Base-by-base conservation (phyloP, 2,888 invertebrate species). In the Syrphus vitripennis region DNA sequence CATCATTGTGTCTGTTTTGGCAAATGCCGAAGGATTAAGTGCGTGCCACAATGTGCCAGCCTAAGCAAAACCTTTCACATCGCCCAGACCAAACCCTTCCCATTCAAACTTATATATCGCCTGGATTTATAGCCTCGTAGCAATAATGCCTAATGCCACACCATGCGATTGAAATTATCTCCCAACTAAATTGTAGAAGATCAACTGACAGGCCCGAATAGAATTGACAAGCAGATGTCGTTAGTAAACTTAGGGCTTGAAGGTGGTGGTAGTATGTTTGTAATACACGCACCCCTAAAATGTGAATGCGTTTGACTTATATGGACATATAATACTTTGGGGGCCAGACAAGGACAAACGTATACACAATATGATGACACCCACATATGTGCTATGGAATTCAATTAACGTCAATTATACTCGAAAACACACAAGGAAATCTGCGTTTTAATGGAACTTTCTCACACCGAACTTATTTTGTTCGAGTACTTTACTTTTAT, bases 401-500 rank as follows among this genome's bases (percentile, higher is more conserved):
- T 86, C 86, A 86, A 86, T 86, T 86, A 86, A 86, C 78, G 81
- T 86, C 86, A 86, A 86, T 86, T 86, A 67, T 67, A 78, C 74
- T 78, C 63, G 59, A 78, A 81, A 82, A 82, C 74, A 82, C 74
- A 86, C 82, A 86, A 86, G 74, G 69, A 81, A 86, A 81, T 80
- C 77, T 86, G 86, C 86, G 63, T 78, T 78, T 86, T 82, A 86
- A 86, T 82, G 86, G 86, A 86, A 74, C 86, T 31, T 34, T 16
- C 72, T 24, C 57, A 40, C 63, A 29, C 75, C 29, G 4, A 48
- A 21, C 61, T 65, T 42, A 67, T 48, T n/a, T 67, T 67, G 67
- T 29, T 26, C 42, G n/a, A 67, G 34, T 26, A 21, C 53, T 26
- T 16, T 4, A 42, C 10, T 6, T 19, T 0, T 7, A 7, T 45